Evolutionary conservation across 2,113 vertebrate genomes (phyloP), one percentile per base, ranked within the genome.

Genomic region (Tyrannus savana): DNA sequence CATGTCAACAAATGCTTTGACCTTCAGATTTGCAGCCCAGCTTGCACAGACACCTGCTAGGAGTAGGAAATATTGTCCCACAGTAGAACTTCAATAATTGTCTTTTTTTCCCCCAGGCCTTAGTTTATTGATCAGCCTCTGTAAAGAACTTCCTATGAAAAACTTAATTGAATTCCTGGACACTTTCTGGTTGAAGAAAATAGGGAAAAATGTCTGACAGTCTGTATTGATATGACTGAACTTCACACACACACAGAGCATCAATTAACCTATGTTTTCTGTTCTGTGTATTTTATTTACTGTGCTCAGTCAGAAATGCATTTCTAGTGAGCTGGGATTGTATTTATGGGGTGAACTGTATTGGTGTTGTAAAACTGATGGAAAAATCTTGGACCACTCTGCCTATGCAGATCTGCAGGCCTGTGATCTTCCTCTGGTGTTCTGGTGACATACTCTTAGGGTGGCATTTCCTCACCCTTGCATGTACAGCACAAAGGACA

Each of bases 401-500:
- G 30, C 24, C 4, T 0, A 0, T 37, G 31, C 19, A 66, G 30
- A 28, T 68, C 72, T 76, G 60, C 39, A 50, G 55, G 37, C 16
- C 22, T 24, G 7, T 1, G 3, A 11, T 79, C 63, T 7, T 6
- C 62, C 53, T 63, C 21, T 56, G 19, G 3, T 47, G 12, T 14
- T 59, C 59, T 76, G 76, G 33, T 84, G 18, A 10, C 21, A 4
- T 27, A 53, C 17, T 7, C 17, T 7, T n/a, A 5, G 4, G 4
- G 12, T 52, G 55, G 9, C 46, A 15, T 46, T 77, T 80, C 31
- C 41, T 47, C 46, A 42, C 27, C 23, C 50, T 69, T 52, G 30
- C 64, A 35, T 11, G 30, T 39, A 4, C 1, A 22, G 12, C 30
- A 13, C 12, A 8, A 77, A 77, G 27, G 24, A 16, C 39, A 39